Evolutionary conservation across 2,888 invertebrate genomes (phyloP).

Genomic region (Mesopsocus fuscifrons): DNA sequence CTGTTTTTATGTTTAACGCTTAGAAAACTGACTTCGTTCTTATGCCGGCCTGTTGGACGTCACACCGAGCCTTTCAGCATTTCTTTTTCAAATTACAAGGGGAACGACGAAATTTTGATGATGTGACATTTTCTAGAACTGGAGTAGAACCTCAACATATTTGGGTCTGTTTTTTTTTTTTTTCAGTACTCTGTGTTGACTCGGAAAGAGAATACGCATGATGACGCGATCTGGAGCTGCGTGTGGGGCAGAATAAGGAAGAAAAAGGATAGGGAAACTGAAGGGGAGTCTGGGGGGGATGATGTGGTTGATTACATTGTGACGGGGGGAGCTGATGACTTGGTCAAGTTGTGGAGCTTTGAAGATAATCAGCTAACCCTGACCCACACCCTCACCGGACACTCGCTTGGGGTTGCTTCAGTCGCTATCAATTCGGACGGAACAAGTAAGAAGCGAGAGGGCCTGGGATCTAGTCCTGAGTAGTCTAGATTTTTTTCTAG

Average conservation of each 20-base stretch:
- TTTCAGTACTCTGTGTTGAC: conserved; percentile 54
- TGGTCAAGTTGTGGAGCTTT: conserved; percentile 69
- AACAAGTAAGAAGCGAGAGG: conserved; percentile 69
- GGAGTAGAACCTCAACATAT: too few relatives aligned
- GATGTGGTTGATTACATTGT: conserved; percentile 49
- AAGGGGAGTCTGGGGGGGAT: conserved; percentile 30
- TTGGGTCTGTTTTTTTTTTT: too few relatives aligned
- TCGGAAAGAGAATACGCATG: conserved; percentile 74
- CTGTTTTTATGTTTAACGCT: too few relatives aligned
- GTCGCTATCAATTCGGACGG: conserved; percentile 84
- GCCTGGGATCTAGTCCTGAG: too few relatives aligned
- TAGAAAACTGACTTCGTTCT: too few relatives aligned
- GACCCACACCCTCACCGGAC: conserved; percentile 71
- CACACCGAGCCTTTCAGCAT: too few relatives aligned
- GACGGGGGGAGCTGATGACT: conserved; percentile 84
- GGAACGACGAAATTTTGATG: too few relatives aligned
- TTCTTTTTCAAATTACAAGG: too few relatives aligned
- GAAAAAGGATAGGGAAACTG: conserved; percentile 36
- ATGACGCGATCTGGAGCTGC: conserved; percentile 88
- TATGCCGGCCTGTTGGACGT: too few relatives aligned
- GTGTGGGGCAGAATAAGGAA: conserved; percentile 61
- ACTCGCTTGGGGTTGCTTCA: conserved; percentile 86
- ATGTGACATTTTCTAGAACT: too few relatives aligned
- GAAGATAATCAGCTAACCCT: conserved; percentile 49
- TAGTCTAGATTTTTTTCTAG: too few relatives aligned